Evolutionary conservation across 2,797 vertebrate species (phyloP).

Genomic region (Enteromius trimaculatus): DNA sequence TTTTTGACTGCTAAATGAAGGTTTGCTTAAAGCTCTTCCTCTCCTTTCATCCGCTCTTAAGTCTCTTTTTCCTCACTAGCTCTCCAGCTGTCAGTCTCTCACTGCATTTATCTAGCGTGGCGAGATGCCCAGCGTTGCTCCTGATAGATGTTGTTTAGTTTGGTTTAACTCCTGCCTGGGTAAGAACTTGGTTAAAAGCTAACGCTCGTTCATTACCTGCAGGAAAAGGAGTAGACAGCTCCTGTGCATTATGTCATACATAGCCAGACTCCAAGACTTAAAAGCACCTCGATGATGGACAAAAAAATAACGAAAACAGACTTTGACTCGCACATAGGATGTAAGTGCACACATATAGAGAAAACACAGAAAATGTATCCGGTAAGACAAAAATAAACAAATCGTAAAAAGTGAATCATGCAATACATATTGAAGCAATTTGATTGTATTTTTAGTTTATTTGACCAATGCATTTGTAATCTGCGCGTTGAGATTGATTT

Average conservation of each 20-base stretch:
- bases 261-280: constrained; percentile 70
- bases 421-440: constrained; percentile 30
- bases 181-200: constrained; percentile 74
- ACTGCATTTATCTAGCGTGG: constrained; percentile 43
- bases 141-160: constrained; percentile 73
- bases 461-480: not conserved
- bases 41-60: not conserved
- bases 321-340: constrained; percentile 5
- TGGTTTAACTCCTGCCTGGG: constrained; percentile 73
- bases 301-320: constrained; percentile 74
- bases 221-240: constrained; percentile 59
- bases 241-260: constrained; percentile 70
- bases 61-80: not conserved
- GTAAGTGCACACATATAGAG: constrained; percentile 22
- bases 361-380: not conserved
- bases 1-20: not conserved
- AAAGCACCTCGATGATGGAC: constrained; percentile 77
- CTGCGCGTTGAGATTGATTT: constrained; percentile 13
- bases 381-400: constrained; percentile 4
- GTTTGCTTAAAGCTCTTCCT: constrained; percentile 3
- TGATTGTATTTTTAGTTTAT: not conserved
- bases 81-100: constrained; percentile 19
- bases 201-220: constrained; percentile 72
- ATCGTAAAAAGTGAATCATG: not conserved
- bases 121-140: constrained; percentile 61